Evolutionary conservation across 2,113 vertebrate species (phyloP), one percentile per base, ranked within the genome.

Genomic region (Athene cunicularia): DNA sequence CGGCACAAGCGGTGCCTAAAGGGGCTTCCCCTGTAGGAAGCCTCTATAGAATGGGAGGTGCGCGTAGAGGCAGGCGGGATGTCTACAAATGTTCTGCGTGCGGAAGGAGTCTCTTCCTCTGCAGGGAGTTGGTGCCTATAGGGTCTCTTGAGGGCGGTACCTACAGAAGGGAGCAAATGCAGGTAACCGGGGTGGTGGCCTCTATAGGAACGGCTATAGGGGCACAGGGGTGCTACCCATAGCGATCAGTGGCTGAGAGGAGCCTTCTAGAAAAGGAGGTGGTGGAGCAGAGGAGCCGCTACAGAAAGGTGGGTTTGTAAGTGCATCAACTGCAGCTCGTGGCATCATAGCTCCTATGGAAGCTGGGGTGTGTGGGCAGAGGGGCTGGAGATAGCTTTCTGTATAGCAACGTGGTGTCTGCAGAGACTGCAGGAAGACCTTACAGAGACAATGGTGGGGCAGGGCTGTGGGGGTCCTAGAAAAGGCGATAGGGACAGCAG

Each of bases 141-240:
- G 23, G 16, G 11, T 22, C 13, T 16, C 18, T 15, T 4, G 1
- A 21, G 14, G 7, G 22, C 18, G 2, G 4, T 2, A 1, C 32
- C 62, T 56, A 33, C 3, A 28, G 18, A 52, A 45, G 66, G 27
- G 30, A 23, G 67, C 24, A 35, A 73, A 39, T 5, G 15, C 55
- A 53, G 17, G 37, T 41, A 47, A 55, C 13, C 2, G 1, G 55
- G 18, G 14, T 0, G 1, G 14, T 4, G 2, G 6, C 52, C 4
- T 11, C 56, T 47, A 7, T 8, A 50, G 21, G 32, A 49, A 45
- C 1, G 3, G 11, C 66, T 63, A 4, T 1, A 72, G n/a, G 49
- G n/a, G 27, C 9, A 50, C 1, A 1, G 20, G 20, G 3, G 0
- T 3, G 3, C 8, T 3, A 20, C 20, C 21, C 8, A 2, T 0